A percentile compares a stretch with the other conserved stretches of the same genome.
phyloP scores from a whole-genome alignment of 2,113 vertebrate genomes.

The Paradoxurus hermaphroditus region DNA sequence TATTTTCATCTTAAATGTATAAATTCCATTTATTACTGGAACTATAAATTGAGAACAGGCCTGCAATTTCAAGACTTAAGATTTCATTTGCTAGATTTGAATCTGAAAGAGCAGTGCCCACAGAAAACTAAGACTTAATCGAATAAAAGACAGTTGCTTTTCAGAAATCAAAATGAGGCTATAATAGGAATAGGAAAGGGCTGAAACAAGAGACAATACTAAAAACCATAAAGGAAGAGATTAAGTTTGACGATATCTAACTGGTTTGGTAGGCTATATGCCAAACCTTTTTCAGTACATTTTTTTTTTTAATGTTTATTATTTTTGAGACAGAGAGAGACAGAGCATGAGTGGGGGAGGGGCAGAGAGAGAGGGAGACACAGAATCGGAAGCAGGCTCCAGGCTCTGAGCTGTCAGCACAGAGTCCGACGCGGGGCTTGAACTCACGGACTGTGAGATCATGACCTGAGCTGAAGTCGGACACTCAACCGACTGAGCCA shows the following conservation, averaged over 20 bases:
- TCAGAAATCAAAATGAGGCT: constrained; percentile 21
- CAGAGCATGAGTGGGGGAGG: too few relatives aligned
- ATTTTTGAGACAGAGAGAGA: too few relatives aligned
- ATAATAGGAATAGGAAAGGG: background rate
- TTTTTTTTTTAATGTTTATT: too few relatives aligned
- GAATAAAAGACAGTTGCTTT: background rate
- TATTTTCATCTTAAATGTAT: background rate
- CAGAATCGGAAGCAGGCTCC: too few relatives aligned
- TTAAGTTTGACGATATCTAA: background rate
- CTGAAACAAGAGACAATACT: constrained; percentile 10
- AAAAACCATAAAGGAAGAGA: background rate
- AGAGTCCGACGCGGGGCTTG: too few relatives aligned
- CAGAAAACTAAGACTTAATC: background rate
- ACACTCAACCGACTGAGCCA: too few relatives aligned
- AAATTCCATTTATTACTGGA: background rate
- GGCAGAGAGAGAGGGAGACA: too few relatives aligned
- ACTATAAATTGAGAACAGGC: background rate
- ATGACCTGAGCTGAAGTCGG: too few relatives aligned
- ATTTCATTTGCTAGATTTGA: constrained; percentile 31
- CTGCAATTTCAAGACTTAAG: background rate
- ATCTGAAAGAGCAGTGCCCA: background rate
- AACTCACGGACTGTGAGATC: too few relatives aligned
- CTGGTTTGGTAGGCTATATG: background rate
- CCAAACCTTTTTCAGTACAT: background rate
- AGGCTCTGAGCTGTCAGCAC: too few relatives aligned